These are phyloP conservation scores for Haliclona indistincta DNA, from an alignment of 37 sponge, comb jelly and placozoan genomes.

Conservation along the genomic window DNA sequence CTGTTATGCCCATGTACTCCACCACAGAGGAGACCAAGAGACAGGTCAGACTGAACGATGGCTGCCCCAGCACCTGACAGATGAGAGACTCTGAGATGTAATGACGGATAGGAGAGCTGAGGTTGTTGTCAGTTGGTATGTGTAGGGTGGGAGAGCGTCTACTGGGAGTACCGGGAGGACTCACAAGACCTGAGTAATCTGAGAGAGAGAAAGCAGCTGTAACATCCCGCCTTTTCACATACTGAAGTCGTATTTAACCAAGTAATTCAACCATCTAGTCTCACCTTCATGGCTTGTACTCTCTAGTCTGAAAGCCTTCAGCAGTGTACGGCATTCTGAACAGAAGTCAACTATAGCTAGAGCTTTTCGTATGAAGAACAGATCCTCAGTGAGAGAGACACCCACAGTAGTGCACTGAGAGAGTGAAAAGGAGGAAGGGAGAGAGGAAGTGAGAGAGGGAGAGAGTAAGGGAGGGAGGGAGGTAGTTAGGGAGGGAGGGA, in stretches of 20 bases:
- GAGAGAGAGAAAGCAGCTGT: too few relatives aligned
- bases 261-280: neutral
- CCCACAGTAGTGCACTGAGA: slow-evolving; percentile 52
- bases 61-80: slow-evolving; percentile 76
- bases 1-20: slow-evolving; percentile 50
- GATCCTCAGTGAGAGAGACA: slow-evolving; percentile 57
- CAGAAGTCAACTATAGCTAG: slow-evolving; percentile 77
- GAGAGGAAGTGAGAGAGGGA: too few relatives aligned
- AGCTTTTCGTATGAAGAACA: slow-evolving; percentile 72
- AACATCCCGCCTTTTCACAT: too few relatives aligned
- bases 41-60: slow-evolving; percentile 70
- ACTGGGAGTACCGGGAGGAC: slow-evolving; percentile 55
- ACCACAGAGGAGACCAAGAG: slow-evolving; percentile 50
- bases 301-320: slow-evolving; percentile 62
- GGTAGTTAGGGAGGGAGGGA: too few relatives aligned
- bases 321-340: slow-evolving; percentile 51
- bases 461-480: too few relatives aligned
- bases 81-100: slow-evolving; percentile 82
- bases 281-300: slow-evolving; percentile 31
- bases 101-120: slow-evolving; percentile 60
- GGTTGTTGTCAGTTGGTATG: slow-evolving; percentile 60
- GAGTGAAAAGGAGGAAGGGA: too few relatives aligned
- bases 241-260: too few relatives aligned
- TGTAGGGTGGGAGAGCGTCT: slow-evolving; percentile 15
- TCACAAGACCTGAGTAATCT: slow-evolving; percentile 6